A percentile compares a stretch with the other conserved stretches of the same genome.
These are phyloP conservation scores for Brachionus manjavacas DNA, from an alignment of 1,140 invertebrate genomes.

Conservation along the genomic window DNA sequence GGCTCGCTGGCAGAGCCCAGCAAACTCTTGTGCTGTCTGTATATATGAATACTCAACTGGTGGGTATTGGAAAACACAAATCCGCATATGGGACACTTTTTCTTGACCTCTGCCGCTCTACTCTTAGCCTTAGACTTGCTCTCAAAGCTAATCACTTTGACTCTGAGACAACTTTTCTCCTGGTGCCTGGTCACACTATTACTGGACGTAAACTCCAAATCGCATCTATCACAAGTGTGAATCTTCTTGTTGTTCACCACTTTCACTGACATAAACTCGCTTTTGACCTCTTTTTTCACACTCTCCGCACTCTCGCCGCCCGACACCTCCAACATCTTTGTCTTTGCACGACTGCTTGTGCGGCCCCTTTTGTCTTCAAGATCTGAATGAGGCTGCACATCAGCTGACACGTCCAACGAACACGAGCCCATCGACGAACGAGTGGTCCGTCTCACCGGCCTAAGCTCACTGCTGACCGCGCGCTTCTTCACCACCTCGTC, in stretches of 20 bases:
- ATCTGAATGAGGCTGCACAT: no score
- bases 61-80: slow-evolving; percentile 1
- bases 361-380: no score
- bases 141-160: not conserved
- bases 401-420: no score
- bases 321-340: not conserved
- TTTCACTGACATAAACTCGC: not conserved
- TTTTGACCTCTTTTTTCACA: not conserved
- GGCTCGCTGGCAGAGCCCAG: not conserved
- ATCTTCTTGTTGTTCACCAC: not conserved
- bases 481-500: not conserved
- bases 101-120: not conserved
- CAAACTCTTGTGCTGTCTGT: not conserved
- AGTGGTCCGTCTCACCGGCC: not conserved
- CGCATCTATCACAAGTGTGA: slow-evolving; percentile 16
- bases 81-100: slow-evolving; percentile 36
- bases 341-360: not conserved
- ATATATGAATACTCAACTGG: slow-evolving; percentile 33
- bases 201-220: slow-evolving; percentile 25
- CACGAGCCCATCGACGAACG: not conserved
- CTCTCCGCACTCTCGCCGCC: not conserved
- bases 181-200: slow-evolving; percentile 30
- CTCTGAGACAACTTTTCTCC: slow-evolving; percentile 14
- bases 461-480: not conserved
- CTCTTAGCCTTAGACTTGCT: not conserved